Evolutionary conservation across 2,113 vertebrate species (phyloP).

Genomic region (Crotalus helleri): DNA sequence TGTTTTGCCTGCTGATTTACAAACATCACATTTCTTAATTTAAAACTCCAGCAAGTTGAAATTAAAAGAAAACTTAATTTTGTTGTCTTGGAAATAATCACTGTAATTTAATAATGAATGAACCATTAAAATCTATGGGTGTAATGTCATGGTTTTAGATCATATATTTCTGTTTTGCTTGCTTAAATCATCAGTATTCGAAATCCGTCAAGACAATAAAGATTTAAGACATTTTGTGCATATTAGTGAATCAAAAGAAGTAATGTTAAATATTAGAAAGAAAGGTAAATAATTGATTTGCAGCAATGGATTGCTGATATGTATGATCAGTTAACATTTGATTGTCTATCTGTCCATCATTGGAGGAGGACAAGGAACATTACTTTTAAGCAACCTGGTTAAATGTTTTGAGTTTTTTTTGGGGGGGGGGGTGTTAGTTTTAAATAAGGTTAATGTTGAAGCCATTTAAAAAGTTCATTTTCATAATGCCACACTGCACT

Average conservation of each 20-base stretch:
- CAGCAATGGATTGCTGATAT: background rate
- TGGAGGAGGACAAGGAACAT: background rate
- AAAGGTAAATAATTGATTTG: background rate
- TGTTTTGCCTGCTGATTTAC: background rate
- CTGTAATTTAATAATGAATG: background rate
- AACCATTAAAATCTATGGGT: background rate
- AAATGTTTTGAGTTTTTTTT: background rate
- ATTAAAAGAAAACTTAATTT: background rate
- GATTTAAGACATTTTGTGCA: background rate
- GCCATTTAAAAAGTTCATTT: background rate
- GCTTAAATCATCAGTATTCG: background rate
- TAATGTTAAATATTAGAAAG: background rate
- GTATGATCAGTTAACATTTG: background rate
- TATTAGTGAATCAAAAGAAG: background rate
- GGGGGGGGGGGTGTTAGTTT: background rate
- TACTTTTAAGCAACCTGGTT: background rate
- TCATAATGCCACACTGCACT: background rate
- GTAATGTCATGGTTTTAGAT: background rate
- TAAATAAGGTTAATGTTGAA: background rate
- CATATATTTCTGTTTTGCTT: background rate
- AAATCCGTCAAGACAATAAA: background rate
- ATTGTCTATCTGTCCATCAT: background rate
- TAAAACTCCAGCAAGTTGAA: background rate
- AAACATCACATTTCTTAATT: background rate
- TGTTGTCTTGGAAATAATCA: background rate